Conservation (phyloP, 2,797 vertebrate species). For the Poecile montanus region DNA sequence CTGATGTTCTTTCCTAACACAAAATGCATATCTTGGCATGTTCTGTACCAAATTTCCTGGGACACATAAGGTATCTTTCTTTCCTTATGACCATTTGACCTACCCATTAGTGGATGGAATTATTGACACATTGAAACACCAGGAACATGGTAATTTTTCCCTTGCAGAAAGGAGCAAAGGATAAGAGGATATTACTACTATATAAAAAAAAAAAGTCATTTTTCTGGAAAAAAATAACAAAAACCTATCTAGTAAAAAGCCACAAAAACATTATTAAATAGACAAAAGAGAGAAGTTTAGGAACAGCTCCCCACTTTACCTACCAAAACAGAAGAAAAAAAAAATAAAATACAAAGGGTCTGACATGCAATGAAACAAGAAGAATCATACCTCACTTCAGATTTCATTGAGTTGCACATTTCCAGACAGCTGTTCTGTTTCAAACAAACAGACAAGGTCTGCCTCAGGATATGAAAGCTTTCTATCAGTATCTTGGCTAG, state of each 20-base stretch:
- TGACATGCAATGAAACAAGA: background rate
- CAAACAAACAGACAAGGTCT: constrained; percentile 18
- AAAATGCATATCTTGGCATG: background rate
- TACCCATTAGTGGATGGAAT: background rate
- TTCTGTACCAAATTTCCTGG: background rate
- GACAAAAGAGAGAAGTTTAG: background rate
- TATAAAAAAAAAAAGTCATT: background rate
- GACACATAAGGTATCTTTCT: background rate
- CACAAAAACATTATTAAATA: background rate
- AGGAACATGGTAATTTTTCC: background rate
- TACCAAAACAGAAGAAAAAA: background rate
- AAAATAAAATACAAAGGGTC: background rate
- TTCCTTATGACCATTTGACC: background rate
- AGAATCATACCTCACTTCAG: background rate
- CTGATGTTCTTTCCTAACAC: background rate
- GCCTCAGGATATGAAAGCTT: background rate
- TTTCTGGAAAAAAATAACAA: background rate
- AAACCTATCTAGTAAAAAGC: background rate
- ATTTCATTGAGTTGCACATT: constrained; percentile 21
- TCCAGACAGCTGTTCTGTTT: constrained; percentile 28
- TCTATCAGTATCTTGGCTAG: background rate
- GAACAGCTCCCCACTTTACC: background rate
- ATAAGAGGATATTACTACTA: background rate
- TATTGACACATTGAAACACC: background rate
- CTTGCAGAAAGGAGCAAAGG: background rate